Conservation (phyloP, 2,113 vertebrate species). For the Acinonyx jubatus region DNA sequence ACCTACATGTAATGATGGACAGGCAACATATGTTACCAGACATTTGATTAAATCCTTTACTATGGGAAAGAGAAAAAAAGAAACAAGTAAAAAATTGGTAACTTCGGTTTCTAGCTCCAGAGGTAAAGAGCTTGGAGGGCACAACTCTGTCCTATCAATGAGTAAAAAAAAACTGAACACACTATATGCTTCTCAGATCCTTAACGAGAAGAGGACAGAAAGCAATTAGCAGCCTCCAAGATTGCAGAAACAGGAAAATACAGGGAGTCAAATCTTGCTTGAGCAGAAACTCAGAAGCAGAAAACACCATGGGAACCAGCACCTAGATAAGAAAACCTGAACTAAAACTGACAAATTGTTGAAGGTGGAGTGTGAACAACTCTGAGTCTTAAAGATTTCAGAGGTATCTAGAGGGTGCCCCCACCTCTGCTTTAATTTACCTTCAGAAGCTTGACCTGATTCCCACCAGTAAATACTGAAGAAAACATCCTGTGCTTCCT, state of each 20-base stretch:
- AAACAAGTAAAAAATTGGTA: background rate
- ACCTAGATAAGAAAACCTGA: background rate
- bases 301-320: background rate
- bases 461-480: background rate
- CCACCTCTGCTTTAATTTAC: background rate
- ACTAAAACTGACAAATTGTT: background rate
- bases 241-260: background rate
- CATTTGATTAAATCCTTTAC: background rate
- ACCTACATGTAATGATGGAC: background rate
- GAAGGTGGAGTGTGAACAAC: background rate
- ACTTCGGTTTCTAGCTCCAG: background rate
- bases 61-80: background rate
- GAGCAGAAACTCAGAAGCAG: background rate
- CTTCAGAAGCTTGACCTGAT: background rate
- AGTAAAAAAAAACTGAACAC: background rate
- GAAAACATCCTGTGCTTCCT: background rate
- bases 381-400: background rate
- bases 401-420: background rate
- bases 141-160: background rate
- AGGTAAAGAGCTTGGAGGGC: background rate
- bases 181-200: background rate
- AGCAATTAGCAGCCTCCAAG: background rate
- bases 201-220: background rate
- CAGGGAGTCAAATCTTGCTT: background rate
- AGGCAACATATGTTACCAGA: background rate